Evolutionary conservation across 1,140 invertebrate species (phyloP).

Genomic region (Drosophila insularis): DNA sequence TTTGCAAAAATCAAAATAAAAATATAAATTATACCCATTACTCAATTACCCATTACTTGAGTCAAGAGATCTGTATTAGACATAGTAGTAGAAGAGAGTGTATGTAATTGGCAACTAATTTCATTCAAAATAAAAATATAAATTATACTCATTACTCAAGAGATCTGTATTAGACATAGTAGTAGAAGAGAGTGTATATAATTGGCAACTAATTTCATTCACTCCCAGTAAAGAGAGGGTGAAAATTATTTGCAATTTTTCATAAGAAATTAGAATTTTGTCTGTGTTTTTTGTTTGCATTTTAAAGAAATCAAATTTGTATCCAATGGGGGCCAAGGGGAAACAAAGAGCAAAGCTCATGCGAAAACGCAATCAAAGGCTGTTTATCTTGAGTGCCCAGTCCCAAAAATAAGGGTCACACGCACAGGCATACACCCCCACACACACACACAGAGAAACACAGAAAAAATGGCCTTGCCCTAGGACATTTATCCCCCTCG

Average conservation of each 20-base stretch:
- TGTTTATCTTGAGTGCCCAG: slow-evolving; percentile 51
- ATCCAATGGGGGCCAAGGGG: slow-evolving; percentile 3
- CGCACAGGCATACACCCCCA: not conserved
- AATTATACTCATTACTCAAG: not conserved
- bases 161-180: not conserved
- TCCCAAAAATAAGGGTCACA: slow-evolving; percentile 17
- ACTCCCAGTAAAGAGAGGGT: not conserved
- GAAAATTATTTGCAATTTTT: not conserved
- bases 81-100: not conserved
- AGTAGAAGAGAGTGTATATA: not conserved
- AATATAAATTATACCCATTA: too few species aligned
- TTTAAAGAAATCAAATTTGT: not conserved
- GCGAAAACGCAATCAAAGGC: slow-evolving; percentile 48
- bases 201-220: not conserved
- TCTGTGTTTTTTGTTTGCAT: not conserved
- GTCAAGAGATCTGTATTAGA: not conserved
- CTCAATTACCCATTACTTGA: too few species aligned
- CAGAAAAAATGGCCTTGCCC: slow-evolving; percentile 11
- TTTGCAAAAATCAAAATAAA: too few species aligned
- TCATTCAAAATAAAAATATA: too few species aligned
- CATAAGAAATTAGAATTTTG: not conserved
- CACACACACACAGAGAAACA: not conserved
- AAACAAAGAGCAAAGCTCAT: slow-evolving; percentile 11
- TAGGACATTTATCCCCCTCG: not conserved
- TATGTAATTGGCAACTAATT: not conserved